Conservation (phyloP, 2,113 vertebrate genomes). For the Platichthys flesus region DNA sequence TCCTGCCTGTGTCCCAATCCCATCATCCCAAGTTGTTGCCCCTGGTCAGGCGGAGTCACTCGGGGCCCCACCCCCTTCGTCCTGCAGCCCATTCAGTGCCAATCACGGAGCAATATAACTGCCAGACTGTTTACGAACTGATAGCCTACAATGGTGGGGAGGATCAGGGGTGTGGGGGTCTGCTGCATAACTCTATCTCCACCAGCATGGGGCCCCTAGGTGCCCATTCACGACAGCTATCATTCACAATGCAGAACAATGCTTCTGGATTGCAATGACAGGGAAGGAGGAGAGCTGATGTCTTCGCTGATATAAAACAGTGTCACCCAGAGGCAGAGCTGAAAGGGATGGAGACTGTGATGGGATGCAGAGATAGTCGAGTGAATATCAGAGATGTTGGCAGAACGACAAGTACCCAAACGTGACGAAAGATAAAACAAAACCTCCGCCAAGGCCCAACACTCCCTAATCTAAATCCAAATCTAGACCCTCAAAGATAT, state of each 20-base stretch:
- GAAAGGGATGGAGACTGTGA: not conserved
- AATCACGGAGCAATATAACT: slow-evolving; percentile 63
- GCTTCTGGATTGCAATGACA: slow-evolving; percentile 24
- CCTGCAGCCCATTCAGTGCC: slow-evolving; percentile 29
- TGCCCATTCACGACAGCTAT: slow-evolving; percentile 53
- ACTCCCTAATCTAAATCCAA: no score
- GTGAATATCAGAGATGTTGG: no score
- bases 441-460: not conserved
- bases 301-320: slow-evolving; percentile 44
- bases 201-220: slow-evolving; percentile 32
- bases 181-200: slow-evolving; percentile 40
- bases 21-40: slow-evolving; percentile 13
- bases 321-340: not conserved
- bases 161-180: slow-evolving; percentile 27
- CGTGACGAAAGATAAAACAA: not conserved
- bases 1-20: slow-evolving; percentile 17
- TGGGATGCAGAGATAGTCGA: not conserved
- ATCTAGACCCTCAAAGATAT: no score
- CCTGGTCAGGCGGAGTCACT: slow-evolving; percentile 37
- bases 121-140: slow-evolving; percentile 54
- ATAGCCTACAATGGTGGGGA: slow-evolving; percentile 55
- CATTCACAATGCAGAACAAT: slow-evolving; percentile 62
- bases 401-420: not conserved
- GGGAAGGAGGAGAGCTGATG: slow-evolving; percentile 15
- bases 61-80: slow-evolving; percentile 16